A percentile compares a stretch with the other conserved stretches of the same genome.
Evolutionary conservation across 2,888 invertebrate species (phyloP).

Genomic region (Hemicrepidius hirtus): DNA sequence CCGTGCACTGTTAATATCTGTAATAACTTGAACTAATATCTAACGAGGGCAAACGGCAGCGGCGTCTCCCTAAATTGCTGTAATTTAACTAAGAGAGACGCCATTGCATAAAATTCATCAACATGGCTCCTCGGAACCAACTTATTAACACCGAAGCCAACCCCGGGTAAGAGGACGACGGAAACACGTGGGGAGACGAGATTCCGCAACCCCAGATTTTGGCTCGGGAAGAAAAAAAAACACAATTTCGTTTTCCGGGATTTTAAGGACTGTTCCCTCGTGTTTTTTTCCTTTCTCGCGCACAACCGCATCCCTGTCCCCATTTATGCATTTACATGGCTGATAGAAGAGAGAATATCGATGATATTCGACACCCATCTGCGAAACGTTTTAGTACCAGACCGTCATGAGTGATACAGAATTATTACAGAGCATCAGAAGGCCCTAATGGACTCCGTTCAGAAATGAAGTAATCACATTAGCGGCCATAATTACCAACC

Average conservation of each 20-base stretch:
- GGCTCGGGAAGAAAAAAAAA: conserved; percentile 29
- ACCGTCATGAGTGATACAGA: conserved; percentile 68
- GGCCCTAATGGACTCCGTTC: conserved; percentile 72
- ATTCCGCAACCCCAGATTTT: conserved; percentile 42
- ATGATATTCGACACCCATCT: conserved; percentile 45
- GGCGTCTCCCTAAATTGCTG: conserved; percentile 62
- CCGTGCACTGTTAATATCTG: conserved; percentile 62
- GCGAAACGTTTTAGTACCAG: conserved; percentile 42
- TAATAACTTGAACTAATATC: conserved; percentile 65
- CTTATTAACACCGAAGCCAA: conserved; percentile 58
- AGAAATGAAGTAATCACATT: conserved; percentile 78
- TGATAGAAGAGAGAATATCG: conserved; percentile 39
- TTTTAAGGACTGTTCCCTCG: conserved; percentile 30
- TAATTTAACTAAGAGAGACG: conserved; percentile 64
- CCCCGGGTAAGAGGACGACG: conserved; percentile 51
- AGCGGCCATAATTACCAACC: conserved; percentile 79
- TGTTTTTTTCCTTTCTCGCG: conserved; percentile 1
- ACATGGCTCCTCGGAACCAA: conserved; percentile 61
- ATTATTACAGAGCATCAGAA: conserved; percentile 69
- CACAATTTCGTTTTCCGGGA: conserved; percentile 33
- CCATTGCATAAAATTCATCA: conserved; percentile 65
- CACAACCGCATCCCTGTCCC: not conserved
- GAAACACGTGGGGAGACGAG: conserved; percentile 50
- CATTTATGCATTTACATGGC: conserved; percentile 33
- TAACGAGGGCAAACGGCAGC: conserved; percentile 59